A percentile compares a stretch with the other conserved stretches of the same genome.
phyloP scores from a whole-genome alignment of 2,113 vertebrate genomes.

The Platysternon megacephalum region DNA sequence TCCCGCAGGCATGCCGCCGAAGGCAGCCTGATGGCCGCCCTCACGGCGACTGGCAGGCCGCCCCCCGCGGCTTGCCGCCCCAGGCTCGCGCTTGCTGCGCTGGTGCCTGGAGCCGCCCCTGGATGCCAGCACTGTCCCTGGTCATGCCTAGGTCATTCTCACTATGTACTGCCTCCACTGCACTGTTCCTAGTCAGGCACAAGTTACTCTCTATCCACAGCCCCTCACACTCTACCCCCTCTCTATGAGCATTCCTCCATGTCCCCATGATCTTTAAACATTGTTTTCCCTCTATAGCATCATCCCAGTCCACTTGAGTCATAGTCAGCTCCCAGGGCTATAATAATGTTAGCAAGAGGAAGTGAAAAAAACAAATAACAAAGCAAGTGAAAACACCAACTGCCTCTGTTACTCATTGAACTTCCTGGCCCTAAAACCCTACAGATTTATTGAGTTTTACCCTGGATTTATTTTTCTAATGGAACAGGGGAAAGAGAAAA shows the following conservation, averaged over 20 bases:
- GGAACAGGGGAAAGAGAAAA: not conserved
- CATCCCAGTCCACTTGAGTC: not conserved
- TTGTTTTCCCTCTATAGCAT: not conserved
- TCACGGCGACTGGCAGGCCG: too few relatives aligned
- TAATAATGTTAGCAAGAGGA: not conserved
- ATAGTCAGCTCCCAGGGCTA: not conserved
- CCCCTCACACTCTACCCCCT: not conserved
- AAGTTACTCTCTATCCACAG: not conserved
- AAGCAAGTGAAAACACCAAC: not conserved
- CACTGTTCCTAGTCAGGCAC: not conserved
- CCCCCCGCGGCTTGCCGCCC: too few relatives aligned
- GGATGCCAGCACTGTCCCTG: not conserved
- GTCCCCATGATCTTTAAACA: not conserved
- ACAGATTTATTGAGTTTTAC: not conserved
- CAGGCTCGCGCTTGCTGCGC: too few relatives aligned
- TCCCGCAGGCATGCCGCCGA: too few relatives aligned
- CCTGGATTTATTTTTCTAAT: not conserved
- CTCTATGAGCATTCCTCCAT: not conserved
- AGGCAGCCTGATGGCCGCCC: too few relatives aligned
- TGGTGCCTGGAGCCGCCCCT: too few relatives aligned
- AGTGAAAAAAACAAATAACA: not conserved
- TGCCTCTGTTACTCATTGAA: not conserved
- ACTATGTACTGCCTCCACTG: not conserved
- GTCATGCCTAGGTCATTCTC: not conserved
- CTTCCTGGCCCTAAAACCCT: not conserved